phyloP scores from a whole-genome alignment of 2,797 vertebrate species.

The Pagetopsis macropterus region DNA sequence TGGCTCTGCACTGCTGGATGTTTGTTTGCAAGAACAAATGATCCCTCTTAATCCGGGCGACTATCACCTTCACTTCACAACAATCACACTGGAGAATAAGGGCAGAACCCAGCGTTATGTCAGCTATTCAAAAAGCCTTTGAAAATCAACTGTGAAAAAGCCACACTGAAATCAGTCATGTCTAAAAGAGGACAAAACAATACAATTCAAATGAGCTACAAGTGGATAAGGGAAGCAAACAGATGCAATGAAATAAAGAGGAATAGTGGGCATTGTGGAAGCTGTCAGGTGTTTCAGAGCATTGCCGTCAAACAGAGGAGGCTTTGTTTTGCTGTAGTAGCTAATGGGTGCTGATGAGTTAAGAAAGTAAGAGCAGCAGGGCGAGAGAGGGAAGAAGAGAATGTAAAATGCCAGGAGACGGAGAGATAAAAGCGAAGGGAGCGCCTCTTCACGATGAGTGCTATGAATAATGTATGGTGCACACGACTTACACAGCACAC shows the following conservation, averaged over 20 bases:
- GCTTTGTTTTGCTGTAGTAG: constrained; percentile 33
- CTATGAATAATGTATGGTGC: constrained; percentile 82
- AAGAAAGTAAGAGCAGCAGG: constrained; percentile 38
- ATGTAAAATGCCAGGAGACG: constrained; percentile 60
- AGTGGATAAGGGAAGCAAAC: constrained; percentile 10
- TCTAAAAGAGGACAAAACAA: constrained; percentile 14
- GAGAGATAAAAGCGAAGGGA: constrained; percentile 70
- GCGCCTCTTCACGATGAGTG: constrained; percentile 73
- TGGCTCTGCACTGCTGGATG: constrained; percentile 40
- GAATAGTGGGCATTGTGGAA: constrained; percentile 1
- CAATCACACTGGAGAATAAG: constrained; percentile 16
- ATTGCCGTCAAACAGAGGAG: constrained; percentile 40
- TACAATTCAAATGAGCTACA: constrained; percentile 17
- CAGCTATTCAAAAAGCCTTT: constrained; percentile 13
- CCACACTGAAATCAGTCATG: constrained; percentile 28
- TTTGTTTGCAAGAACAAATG: constrained; percentile 53
- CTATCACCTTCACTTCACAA: constrained; percentile 11
- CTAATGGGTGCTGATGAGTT: constrained; percentile 64
- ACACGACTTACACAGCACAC: constrained; percentile 66
- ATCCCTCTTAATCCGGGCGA: constrained; percentile 30
- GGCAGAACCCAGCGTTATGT: constrained; percentile 9
- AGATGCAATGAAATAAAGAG: constrained; percentile 20
- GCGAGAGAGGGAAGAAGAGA: constrained; percentile 17
- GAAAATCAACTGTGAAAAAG: constrained; percentile 15
- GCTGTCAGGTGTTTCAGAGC: constrained; percentile 12